Conservation (phyloP, 2,888 invertebrate genomes). For the Chrysina gloriosa region DNA sequence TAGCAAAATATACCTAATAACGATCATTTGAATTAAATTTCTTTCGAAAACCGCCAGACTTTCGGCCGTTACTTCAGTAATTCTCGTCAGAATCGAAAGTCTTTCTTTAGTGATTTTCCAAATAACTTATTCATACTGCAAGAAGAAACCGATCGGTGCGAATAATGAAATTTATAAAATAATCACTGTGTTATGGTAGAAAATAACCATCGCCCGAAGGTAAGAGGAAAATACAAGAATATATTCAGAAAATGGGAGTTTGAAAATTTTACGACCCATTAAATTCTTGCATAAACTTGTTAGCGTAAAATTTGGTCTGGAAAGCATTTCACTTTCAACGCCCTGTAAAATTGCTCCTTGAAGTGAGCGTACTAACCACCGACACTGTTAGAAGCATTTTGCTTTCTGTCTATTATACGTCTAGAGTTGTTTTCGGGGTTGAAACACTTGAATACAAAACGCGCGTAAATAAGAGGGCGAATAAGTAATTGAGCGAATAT, state of each 20-base stretch:
- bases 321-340: slow-evolving; percentile 20
- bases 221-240: neutral
- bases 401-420: neutral
- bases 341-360: slow-evolving; percentile 22
- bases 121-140: too few species aligned
- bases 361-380: neutral
- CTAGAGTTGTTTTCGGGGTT: neutral
- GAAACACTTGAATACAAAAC: neutral
- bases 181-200: too few species aligned
- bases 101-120: too few species aligned
- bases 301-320: neutral
- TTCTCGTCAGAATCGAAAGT: too few species aligned
- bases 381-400: slow-evolving; percentile 3
- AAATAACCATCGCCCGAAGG: too few species aligned
- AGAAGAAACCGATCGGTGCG: too few species aligned
- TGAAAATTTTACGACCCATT: slow-evolving; percentile 15
- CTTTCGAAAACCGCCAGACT: too few species aligned
- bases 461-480: neutral
- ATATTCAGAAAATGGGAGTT: too few species aligned
- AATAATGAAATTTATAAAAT: too few species aligned
- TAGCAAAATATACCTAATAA: too few species aligned
- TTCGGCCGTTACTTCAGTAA: too few species aligned
- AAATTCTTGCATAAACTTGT: slow-evolving; percentile 14
- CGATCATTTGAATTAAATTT: too few species aligned
- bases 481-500: neutral